Percentiles rank a stretch among this genome's conserved stretches.
Evolutionary conservation across 2,113 vertebrate genomes (phyloP).

Genomic region (Capreolus pygargus): DNA sequence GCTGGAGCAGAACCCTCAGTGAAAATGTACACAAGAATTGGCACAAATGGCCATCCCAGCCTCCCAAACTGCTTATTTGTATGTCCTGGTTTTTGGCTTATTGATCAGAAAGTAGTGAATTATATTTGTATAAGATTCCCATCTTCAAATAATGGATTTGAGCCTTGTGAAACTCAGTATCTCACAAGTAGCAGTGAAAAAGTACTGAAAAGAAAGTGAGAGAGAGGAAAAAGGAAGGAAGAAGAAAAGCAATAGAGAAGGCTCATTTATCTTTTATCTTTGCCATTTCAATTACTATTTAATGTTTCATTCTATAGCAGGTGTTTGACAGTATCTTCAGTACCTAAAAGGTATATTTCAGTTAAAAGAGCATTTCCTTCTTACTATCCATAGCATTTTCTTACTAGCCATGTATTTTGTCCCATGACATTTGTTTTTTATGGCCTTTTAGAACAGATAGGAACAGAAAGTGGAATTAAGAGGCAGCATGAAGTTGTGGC

Average conservation of each 20-base stretch:
- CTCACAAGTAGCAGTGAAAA: neutral
- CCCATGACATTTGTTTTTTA: neutral
- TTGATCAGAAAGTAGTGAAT: neutral
- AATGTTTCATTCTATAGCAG: neutral
- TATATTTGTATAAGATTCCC: neutral
- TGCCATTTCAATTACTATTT: neutral
- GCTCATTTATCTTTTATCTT: neutral
- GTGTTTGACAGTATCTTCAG: neutral
- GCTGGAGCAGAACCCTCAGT: neutral
- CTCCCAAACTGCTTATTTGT: neutral
- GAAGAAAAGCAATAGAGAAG: neutral
- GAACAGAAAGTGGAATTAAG: neutral
- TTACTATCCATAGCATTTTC: neutral
- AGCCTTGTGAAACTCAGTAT: neutral
- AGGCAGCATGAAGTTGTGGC: neutral
- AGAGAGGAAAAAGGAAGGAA: neutral
- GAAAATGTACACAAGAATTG: neutral
- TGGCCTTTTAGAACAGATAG: neutral
- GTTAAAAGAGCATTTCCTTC: neutral
- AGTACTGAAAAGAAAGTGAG: neutral
- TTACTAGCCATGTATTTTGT: neutral
- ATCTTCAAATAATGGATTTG: neutral
- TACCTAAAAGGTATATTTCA: neutral
- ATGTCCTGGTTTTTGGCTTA: neutral
- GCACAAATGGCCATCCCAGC: neutral